Percentiles rank a stretch among this genome's conserved stretches.
These are phyloP conservation scores for Drosophila nr. perissopoda DNA, from an alignment of 2,888 invertebrate species.

Conservation along the genomic window DNA sequence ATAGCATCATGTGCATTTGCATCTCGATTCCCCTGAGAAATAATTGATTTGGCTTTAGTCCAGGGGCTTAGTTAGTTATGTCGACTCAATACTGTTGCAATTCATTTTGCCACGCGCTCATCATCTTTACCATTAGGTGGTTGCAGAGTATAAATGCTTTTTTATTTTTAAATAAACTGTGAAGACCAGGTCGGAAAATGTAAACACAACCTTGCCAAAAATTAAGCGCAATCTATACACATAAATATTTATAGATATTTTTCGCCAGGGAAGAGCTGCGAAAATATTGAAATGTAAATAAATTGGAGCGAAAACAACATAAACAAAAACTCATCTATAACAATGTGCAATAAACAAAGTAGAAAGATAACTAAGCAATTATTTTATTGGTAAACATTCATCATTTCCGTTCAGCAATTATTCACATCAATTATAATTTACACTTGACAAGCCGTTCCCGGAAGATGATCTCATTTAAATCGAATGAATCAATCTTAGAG, in stretches of 20 bases:
- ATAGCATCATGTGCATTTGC: slow-evolving; percentile 21
- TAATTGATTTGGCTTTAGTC: slow-evolving; percentile 27
- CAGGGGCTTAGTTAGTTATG: background rate
- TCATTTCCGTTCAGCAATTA: background rate
- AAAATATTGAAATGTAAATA: slow-evolving; percentile 26
- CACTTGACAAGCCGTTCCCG: background rate
- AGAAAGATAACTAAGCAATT: slow-evolving; percentile 1
- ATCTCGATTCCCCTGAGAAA: slow-evolving; percentile 1
- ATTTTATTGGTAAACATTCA: background rate
- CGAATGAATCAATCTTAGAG: background rate
- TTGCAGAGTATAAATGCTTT: background rate
- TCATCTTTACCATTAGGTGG: slow-evolving; percentile 7
- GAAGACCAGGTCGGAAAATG: slow-evolving; percentile 11
- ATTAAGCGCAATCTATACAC: slow-evolving; percentile 12
- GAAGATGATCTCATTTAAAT: background rate
- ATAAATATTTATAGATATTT: background rate
- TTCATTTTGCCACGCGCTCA: slow-evolving; percentile 20
- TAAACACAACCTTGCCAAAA: slow-evolving; percentile 23
- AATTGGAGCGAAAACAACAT: background rate
- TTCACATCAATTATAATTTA: background rate
- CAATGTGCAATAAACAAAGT: background rate
- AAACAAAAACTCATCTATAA: background rate
- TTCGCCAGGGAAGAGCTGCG: background rate
- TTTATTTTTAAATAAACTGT: slow-evolving; percentile 39
- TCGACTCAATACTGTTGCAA: slow-evolving; percentile 8